Percentiles rank a stretch among this genome's conserved stretches.
Conservation (phyloP, 2,113 vertebrate species). For the Jacana jacana region DNA sequence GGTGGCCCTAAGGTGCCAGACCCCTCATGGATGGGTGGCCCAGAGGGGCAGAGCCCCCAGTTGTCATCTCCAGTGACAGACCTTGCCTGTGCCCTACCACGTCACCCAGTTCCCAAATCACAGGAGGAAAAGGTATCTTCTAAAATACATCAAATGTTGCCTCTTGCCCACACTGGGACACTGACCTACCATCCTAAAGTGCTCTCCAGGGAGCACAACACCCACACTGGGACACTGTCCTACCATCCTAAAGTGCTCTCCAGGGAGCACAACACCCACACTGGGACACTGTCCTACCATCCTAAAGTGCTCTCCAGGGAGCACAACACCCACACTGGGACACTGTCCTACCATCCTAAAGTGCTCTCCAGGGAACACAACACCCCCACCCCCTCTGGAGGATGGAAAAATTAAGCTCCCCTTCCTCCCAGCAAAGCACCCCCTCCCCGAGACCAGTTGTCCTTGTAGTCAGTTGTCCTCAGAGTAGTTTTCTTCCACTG, state of each 20-base stretch:
- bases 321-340: not conserved
- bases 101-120: not conserved
- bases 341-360: not conserved
- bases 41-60: not conserved
- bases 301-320: not conserved
- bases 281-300: not conserved
- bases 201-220: not conserved
- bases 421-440: not conserved
- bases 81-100: not conserved
- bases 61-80: not conserved
- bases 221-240: not conserved
- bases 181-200: not conserved
- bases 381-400: too few relatives aligned
- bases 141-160: not conserved
- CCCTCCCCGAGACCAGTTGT: too few relatives aligned
- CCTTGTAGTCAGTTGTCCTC: not conserved
- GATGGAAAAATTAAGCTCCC: not conserved
- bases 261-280: not conserved
- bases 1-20: not conserved
- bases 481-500: not conserved
- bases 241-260: not conserved
- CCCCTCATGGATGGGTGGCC: not conserved
- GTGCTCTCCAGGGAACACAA: not conserved
- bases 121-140: not conserved
- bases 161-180: not conserved